Conservation (phyloP, 1,140 invertebrate species). For the Eupristina koningsbergeri region DNA sequence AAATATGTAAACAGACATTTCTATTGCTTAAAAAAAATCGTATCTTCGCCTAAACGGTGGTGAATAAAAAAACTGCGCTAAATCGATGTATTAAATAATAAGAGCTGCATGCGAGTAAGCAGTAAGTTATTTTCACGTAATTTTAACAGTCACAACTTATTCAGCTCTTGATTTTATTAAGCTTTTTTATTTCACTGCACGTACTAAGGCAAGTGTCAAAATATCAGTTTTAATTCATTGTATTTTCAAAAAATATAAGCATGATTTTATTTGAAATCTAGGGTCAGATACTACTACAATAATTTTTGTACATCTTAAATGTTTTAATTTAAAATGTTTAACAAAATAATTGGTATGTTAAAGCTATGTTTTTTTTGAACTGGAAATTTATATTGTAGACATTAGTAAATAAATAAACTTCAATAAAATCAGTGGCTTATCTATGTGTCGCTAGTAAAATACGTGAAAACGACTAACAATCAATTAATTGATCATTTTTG, state of each 20-base stretch:
- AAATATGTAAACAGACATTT: slow-evolving; percentile 35
- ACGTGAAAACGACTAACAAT: slow-evolving; percentile 47
- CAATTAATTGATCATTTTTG: slow-evolving; percentile 61
- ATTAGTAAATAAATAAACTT: background rate
- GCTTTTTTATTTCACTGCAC: background rate
- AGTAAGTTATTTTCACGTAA: slow-evolving; percentile 10
- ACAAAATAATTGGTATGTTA: background rate
- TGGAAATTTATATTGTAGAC: background rate
- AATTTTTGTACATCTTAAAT: background rate
- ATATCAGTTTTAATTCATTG: too few relatives aligned
- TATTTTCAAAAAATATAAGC: too few relatives aligned
- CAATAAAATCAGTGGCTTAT: background rate
- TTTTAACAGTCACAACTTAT: slow-evolving; percentile 29
- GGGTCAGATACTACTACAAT: too few relatives aligned
- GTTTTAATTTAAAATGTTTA: slow-evolving; percentile 2
- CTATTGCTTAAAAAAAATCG: slow-evolving; percentile 35
- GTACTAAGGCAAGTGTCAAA: background rate
- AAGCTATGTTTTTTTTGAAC: background rate
- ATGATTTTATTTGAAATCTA: too few relatives aligned
- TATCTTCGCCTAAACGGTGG: slow-evolving; percentile 29
- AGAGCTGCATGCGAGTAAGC: slow-evolving; percentile 37
- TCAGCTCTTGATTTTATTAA: background rate
- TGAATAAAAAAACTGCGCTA: slow-evolving; percentile 39
- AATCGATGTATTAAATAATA: slow-evolving; percentile 47
- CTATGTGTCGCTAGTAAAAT: slow-evolving; percentile 21